Percentiles rank a stretch among this genome's conserved stretches.
phyloP scores from a whole-genome alignment of 1,140 invertebrate species.

The Nixonia krombeini region DNA sequence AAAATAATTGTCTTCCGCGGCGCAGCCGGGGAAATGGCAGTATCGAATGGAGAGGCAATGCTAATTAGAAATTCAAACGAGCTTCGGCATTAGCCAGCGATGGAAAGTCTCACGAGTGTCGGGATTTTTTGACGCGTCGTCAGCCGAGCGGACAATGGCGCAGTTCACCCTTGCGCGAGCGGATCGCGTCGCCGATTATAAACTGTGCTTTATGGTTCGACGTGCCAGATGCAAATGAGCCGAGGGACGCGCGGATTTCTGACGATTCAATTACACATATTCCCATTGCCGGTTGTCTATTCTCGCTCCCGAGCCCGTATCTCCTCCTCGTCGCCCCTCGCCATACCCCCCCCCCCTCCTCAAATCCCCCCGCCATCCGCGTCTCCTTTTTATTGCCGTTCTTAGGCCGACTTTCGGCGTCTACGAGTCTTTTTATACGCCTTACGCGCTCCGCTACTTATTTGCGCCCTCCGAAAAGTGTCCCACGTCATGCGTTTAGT shows the following conservation, averaged over 20 bases:
- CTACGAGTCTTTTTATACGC: slow-evolving; percentile 10
- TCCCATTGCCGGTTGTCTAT: slow-evolving; percentile 15
- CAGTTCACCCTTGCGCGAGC: slow-evolving; percentile 11
- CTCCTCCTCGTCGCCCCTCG: not conserved
- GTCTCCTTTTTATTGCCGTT: not conserved
- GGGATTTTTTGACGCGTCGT: slow-evolving; percentile 5
- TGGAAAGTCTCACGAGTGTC: not conserved
- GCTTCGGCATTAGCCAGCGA: too few species aligned
- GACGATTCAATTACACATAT: slow-evolving; percentile 50
- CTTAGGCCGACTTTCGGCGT: slow-evolving; percentile 5
- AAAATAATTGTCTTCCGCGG: too few species aligned
- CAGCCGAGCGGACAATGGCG: slow-evolving; percentile 12
- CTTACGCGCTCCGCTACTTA: slow-evolving; percentile 13
- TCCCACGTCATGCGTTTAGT: slow-evolving; percentile 7
- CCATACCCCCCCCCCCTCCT: not conserved
- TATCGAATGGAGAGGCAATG: too few species aligned
- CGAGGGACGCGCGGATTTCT: slow-evolving; percentile 35
- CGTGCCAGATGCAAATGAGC: slow-evolving; percentile 45
- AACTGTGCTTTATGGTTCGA: slow-evolving; percentile 44
- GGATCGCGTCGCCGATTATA: slow-evolving; percentile 48
- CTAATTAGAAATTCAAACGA: too few species aligned
- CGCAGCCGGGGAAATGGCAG: too few species aligned
- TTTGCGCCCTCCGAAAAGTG: slow-evolving; percentile 43
- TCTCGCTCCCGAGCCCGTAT: not conserved
- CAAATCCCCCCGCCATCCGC: slow-evolving; percentile 1